Conservation (phyloP, 1,140 invertebrate genomes). For the Coenobita brevimanus region DNA sequence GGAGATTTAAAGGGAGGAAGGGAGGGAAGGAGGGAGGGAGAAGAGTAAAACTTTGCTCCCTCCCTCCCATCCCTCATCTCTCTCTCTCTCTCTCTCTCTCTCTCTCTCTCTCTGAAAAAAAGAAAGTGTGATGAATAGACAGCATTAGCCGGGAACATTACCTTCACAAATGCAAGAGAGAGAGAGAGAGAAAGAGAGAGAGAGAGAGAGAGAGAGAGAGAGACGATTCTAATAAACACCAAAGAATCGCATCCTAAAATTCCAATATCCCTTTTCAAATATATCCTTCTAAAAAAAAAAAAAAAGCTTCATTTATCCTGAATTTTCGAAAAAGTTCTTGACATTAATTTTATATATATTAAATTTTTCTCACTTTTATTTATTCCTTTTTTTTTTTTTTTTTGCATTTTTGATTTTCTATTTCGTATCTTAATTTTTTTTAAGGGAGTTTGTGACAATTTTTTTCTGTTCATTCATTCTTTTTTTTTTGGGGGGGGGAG, state of each 20-base stretch:
- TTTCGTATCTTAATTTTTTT: background rate
- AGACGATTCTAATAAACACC: background rate
- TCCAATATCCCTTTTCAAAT: background rate
- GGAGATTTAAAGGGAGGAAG: too few species aligned
- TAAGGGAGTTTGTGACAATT: too few species aligned
- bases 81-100: constrained; percentile 36
- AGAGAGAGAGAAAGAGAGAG: background rate
- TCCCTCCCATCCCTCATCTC: background rate
- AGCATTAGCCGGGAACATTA: background rate
- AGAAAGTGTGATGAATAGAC: background rate
- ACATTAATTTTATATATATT: too few species aligned
- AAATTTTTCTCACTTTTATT: background rate
- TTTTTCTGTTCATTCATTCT: too few species aligned
- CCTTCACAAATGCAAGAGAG: background rate
- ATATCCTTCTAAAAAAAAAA: too few species aligned
- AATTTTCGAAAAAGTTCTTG: too few species aligned
- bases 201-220: background rate
- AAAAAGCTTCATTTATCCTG: too few species aligned
- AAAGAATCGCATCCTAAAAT: background rate
- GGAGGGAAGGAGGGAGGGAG: too few species aligned
- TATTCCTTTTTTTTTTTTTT: background rate
- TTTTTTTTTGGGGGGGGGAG: too few species aligned
- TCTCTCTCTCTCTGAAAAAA: background rate
- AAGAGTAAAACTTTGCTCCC: too few species aligned
- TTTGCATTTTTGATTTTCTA: background rate